These are phyloP conservation scores for Euplexia lucipara DNA, from an alignment of 2,888 invertebrate genomes.

Conservation along the genomic window DNA sequence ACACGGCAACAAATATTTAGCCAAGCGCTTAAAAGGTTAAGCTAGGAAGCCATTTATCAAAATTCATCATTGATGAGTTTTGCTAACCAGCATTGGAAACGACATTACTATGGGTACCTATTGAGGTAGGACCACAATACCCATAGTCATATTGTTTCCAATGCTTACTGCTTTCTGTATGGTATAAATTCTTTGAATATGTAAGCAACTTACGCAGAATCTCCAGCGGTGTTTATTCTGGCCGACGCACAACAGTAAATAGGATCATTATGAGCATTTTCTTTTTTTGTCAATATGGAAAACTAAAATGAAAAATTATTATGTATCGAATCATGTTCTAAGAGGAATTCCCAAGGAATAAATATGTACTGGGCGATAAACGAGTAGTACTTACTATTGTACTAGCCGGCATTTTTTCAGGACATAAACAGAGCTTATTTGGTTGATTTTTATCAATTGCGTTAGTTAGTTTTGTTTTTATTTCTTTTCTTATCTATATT, in stretches of 20 bases:
- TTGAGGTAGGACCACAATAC: too few species aligned
- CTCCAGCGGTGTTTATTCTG: constrained; percentile 84
- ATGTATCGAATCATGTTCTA: background rate
- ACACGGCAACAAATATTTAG: too few species aligned
- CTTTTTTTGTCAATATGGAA: constrained; percentile 93
- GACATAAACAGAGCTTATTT: background rate
- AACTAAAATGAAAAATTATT: constrained; percentile 87
- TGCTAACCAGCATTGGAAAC: background rate
- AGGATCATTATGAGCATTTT: constrained; percentile 97
- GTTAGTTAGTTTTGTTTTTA: background rate
- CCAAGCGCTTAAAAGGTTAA: too few species aligned
- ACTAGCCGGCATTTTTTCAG: constrained; percentile 62
- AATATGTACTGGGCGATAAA: too few species aligned
- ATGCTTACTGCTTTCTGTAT: background rate
- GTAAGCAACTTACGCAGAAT: constrained; percentile 84
- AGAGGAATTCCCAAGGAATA: background rate
- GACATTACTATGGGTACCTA: background rate
- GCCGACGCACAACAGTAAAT: constrained; percentile 98
- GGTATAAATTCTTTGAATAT: background rate
- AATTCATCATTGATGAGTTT: background rate
- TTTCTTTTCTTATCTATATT: too few species aligned
- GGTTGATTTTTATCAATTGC: background rate
- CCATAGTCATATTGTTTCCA: too few species aligned
- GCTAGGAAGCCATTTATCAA: too few species aligned
- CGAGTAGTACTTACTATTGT: constrained; percentile 58